phyloP scores from a whole-genome alignment of 2,113 vertebrate genomes.

The Pygoscelis antarcticus region DNA sequence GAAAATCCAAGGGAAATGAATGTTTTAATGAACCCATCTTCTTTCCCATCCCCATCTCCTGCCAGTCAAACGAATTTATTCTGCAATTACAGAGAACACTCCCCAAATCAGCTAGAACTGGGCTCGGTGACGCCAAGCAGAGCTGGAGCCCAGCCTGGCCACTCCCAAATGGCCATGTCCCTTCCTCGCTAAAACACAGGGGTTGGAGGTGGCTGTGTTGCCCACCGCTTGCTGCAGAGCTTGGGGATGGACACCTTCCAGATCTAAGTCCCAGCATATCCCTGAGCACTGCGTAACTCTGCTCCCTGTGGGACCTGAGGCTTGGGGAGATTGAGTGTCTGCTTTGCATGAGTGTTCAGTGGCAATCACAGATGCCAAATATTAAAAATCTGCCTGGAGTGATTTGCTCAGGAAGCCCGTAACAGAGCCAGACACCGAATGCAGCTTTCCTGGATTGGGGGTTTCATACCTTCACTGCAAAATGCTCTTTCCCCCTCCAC shows the following conservation, averaged over 20 bases:
- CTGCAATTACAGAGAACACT: not conserved
- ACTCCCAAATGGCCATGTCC: not conserved
- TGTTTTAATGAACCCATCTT: not conserved
- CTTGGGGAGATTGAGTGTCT: not conserved
- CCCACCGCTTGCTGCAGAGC: not conserved
- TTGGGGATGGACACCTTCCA: not conserved
- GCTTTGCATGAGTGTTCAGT: not conserved
- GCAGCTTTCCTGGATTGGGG: not conserved
- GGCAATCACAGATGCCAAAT: fast-evolving
- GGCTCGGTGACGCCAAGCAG: not conserved
- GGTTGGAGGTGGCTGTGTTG: not conserved
- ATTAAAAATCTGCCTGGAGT: not conserved
- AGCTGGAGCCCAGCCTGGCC: not conserved
- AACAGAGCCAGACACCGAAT: not conserved
- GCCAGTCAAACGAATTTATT: not conserved
- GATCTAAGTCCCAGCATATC: not conserved
- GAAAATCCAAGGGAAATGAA: not conserved
- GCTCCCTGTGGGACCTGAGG: fast-evolving
- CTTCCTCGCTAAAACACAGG: not conserved
- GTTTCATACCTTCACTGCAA: not conserved
- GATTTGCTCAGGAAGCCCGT: not conserved
- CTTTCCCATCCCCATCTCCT: not conserved
- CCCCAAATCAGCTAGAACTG: not conserved
- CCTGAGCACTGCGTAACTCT: not conserved
- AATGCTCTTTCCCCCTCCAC: not conserved